phyloP scores from a whole-genome alignment of 2,797 vertebrate species.

The Protonibea diacanthus region DNA sequence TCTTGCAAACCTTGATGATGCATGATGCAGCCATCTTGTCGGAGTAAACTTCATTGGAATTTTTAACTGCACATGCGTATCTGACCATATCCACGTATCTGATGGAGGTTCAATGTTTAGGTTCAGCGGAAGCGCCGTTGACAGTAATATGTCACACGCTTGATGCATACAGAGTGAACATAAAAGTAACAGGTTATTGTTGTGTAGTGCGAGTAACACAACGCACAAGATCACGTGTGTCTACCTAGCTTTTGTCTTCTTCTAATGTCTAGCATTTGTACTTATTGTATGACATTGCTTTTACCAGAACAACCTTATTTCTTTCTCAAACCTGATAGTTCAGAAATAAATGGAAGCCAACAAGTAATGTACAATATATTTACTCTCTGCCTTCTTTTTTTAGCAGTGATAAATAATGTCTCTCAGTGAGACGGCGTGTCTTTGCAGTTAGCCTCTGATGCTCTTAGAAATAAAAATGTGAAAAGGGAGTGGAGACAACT shows the following conservation, averaged over 20 bases:
- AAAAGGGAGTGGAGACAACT: neutral
- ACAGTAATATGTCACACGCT: too few relatives aligned
- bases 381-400: conserved; percentile 7
- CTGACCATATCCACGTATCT: neutral
- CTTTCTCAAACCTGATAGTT: neutral
- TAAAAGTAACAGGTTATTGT: neutral
- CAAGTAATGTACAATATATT: conserved; percentile 16
- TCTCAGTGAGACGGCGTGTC: conserved; percentile 1
- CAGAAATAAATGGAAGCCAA: neutral
- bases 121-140: neutral
- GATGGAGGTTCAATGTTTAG: neutral
- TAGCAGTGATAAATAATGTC: conserved; percentile 7
- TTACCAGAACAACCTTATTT: conserved; percentile 7
- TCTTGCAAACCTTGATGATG: neutral
- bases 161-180: neutral
- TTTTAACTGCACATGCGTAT: neutral
- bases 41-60: neutral
- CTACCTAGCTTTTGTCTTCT: neutral
- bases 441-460: conserved; percentile 35
- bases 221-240: neutral
- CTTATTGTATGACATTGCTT: neutral
- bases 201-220: neutral
- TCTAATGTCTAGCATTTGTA: neutral
- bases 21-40: neutral
- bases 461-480: conserved; percentile 22